These are phyloP conservation scores for Eospalax fontanierii DNA, from an alignment of 2,797 vertebrate genomes.

Conservation along the genomic window DNA sequence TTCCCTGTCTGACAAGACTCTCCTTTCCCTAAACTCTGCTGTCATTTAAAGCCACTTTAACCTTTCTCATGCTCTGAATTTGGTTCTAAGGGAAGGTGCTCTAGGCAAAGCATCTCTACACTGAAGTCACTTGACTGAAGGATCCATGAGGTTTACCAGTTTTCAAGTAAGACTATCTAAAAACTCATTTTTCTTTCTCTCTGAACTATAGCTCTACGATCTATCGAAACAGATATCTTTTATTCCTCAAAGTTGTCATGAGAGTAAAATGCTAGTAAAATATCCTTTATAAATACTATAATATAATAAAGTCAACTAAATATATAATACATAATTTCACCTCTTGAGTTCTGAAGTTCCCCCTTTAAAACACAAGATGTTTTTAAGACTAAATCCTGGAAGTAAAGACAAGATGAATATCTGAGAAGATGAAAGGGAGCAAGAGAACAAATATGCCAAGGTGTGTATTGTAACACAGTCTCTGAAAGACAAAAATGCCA, in stretches of 20 bases:
- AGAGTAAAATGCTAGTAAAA: not conserved
- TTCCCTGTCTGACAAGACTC: too few species aligned
- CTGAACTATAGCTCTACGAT: not conserved
- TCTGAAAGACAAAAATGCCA: not conserved
- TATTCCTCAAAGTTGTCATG: not conserved
- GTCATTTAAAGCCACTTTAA: not conserved
- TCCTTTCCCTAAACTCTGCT: not conserved
- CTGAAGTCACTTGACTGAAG: not conserved
- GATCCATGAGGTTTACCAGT: not conserved
- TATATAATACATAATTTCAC: not conserved
- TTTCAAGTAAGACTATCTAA: not conserved
- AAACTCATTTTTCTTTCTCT: not conserved
- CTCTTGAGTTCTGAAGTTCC: conserved; percentile 9
- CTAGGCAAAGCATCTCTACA: not conserved
- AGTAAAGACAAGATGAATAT: not conserved
- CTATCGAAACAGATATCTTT: not conserved
- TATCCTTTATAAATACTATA: not conserved
- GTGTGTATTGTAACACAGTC: not conserved
- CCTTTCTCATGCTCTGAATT: not conserved
- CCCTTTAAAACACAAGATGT: not conserved
- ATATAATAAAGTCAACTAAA: not conserved
- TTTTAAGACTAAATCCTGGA: not conserved
- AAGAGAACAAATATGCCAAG: not conserved
- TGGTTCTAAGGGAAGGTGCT: not conserved
- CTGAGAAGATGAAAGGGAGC: not conserved